These are phyloP conservation scores for Pelvicachromis taeniatus DNA, from an alignment of 2,113 vertebrate genomes.

Conservation along the genomic window DNA sequence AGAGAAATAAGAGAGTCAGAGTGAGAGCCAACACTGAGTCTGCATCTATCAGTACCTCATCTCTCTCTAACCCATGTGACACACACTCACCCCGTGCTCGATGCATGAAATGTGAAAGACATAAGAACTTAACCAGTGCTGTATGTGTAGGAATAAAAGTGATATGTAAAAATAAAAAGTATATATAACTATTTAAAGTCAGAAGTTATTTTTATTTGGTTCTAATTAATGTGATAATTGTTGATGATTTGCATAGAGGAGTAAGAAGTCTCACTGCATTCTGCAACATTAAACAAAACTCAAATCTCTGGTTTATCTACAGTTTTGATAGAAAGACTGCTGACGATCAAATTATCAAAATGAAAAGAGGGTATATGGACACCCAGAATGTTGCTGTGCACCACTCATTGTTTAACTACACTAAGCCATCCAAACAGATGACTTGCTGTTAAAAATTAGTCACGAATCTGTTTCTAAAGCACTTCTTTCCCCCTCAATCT, in stretches of 20 bases:
- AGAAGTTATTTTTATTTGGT: neutral
- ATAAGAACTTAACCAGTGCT: neutral
- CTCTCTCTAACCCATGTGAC: neutral
- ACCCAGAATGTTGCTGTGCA: neutral
- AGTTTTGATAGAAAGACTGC: neutral
- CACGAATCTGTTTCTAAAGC: neutral
- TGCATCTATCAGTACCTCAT: constrained; percentile 33
- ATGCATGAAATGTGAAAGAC: neutral
- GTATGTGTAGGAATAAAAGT: neutral
- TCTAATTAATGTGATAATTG: neutral
- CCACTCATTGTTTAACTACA: neutral
- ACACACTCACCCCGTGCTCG: constrained; percentile 4
- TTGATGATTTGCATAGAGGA: neutral
- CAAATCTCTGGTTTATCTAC: neutral
- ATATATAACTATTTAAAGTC: neutral
- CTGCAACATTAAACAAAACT: neutral
- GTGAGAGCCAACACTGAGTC: constrained; percentile 18
- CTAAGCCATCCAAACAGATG: neutral
- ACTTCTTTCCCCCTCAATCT: neutral
- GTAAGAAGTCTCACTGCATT: neutral
- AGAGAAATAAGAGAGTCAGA: constrained; percentile 24
- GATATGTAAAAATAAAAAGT: neutral
- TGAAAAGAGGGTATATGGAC: neutral
- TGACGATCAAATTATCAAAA: neutral
- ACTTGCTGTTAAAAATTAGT: neutral